Evolutionary conservation across 2,113 vertebrate genomes (phyloP).

Genomic region (Motacilla alba): DNA sequence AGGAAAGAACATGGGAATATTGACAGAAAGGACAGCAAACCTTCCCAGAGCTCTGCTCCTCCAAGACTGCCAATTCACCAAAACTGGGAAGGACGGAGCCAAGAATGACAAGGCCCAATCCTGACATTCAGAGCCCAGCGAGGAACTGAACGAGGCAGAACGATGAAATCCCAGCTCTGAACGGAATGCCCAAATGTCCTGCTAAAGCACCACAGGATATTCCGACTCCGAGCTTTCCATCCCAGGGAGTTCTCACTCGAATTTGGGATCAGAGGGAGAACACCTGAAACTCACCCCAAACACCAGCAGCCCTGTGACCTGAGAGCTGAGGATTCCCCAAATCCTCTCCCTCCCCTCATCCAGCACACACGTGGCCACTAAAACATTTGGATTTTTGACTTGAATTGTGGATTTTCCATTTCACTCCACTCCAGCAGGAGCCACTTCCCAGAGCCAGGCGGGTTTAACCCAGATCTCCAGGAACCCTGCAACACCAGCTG

Average conservation of each 20-base stretch:
- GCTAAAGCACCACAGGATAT: background rate
- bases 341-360: background rate
- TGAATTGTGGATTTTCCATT: background rate
- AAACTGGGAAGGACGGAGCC: background rate
- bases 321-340: background rate
- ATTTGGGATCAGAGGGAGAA: background rate
- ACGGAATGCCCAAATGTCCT: accelerated
- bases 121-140: background rate
- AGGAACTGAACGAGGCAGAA: background rate
- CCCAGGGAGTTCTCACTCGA: background rate
- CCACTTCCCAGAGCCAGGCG: accelerated
- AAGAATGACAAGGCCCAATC: accelerated
- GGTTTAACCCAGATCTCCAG: background rate
- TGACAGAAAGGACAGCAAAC: background rate
- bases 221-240: background rate
- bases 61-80: accelerated
- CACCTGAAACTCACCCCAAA: background rate
- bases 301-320: background rate
- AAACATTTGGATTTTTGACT: background rate
- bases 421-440: background rate
- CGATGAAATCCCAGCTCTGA: background rate
- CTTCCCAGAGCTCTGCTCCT: background rate
- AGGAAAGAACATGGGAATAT: background rate
- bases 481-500: accelerated
- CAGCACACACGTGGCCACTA: background rate